Evolutionary conservation across 2,113 vertebrate genomes (phyloP).

Genomic region (Chascanopsetta lugubris): DNA sequence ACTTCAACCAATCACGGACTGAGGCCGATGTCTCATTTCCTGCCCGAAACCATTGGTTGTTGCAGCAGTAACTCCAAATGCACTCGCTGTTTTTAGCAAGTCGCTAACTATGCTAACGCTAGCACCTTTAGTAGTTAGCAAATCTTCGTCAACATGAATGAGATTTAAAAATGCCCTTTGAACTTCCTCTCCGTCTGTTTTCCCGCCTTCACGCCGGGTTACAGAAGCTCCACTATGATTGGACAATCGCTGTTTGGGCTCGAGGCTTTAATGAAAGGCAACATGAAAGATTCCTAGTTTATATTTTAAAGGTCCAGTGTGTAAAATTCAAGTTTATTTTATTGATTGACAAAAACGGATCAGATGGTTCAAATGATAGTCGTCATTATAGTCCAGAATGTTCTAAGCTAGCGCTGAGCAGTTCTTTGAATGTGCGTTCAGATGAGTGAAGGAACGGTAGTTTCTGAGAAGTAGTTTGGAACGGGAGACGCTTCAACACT

Average conservation of each 20-base stretch:
- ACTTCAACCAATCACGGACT: not conserved
- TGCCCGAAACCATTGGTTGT: not conserved
- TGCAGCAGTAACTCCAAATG: not conserved
- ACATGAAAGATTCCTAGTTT: too few relatives aligned
- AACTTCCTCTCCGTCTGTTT: not conserved
- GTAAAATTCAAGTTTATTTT: not conserved
- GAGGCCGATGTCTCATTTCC: not conserved
- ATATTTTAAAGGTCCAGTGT: too few relatives aligned
- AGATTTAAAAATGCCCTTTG: not conserved
- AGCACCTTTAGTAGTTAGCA: not conserved
- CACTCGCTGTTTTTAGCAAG: not conserved
- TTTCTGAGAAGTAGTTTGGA: too few relatives aligned
- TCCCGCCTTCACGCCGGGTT: not conserved
- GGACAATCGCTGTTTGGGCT: not conserved
- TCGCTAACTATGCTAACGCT: not conserved
- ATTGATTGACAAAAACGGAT: not conserved
- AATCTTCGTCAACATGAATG: not conserved
- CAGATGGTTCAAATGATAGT: not conserved
- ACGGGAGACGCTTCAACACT: too few relatives aligned
- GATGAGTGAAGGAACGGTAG: too few relatives aligned
- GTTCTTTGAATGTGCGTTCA: too few relatives aligned
- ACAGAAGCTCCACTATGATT: not conserved
- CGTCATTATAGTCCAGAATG: too few relatives aligned
- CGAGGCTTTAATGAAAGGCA: not conserved
- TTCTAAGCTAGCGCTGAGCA: too few relatives aligned